Evolutionary conservation across 2,113 vertebrate genomes (phyloP), one percentile per base, ranked within the genome.

Genomic region (Epinephelus fuscoguttatus): DNA sequence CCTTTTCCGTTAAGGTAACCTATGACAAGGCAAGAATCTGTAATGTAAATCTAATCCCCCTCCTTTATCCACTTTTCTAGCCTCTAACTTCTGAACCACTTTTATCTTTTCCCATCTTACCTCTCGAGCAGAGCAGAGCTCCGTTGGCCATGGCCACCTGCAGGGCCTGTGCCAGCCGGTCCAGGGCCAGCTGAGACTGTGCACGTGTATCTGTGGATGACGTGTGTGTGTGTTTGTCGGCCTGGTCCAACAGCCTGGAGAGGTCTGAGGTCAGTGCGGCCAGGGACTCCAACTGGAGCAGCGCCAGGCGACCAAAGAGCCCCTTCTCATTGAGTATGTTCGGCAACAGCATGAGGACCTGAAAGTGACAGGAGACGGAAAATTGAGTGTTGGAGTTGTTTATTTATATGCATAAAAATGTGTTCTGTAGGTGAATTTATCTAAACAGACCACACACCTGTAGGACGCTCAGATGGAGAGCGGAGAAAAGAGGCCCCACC

Each of bases 121-220:
- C 98, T 95, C 98, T 95, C 0, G 98, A 96, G 89, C 98, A 99
- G 53, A 99, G 96, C 75, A 99, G 90, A 0, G 98, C 98, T 70
- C 98, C 97, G 0, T 97, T 97, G 23, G 98, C 97, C 97, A 99
- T 96, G 80, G 98, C 96, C 70, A 99, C 98, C 67, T 99, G 98
- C 90, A 99, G 80, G 23, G 97, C 97, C 90, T 99, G 98, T 0
- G 98, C 98, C 79, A 99, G 95, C 57, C 98, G 95, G 92, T 99
- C 98, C 49, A 99, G 93, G 1, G 96, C 87, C 66, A 99, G 96
- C 92, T 99, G 97, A 2, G 96, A 96, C 82, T 97, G 95, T 0
- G 47, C 21, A 0, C 87, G 91, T 2, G 84, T 68, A 69, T 96
- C 96, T 75, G 96, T 93, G 0, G 97, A 92, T 18, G 97, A 95